Conservation (phyloP, 2,113 vertebrate genomes). For the Gymnarchus niloticus region DNA sequence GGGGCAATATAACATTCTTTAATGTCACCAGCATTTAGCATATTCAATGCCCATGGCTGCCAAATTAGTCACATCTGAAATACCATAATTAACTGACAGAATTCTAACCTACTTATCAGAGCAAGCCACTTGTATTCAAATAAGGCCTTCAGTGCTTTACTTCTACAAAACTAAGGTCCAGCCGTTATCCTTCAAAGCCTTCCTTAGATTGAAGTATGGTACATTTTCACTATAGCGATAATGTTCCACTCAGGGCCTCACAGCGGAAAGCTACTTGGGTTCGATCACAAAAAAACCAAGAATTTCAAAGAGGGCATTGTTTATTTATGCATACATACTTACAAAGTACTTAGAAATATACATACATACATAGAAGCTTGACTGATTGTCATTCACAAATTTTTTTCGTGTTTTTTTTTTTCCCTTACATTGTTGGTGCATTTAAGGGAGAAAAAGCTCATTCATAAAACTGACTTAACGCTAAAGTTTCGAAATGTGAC, state of each 20-base stretch:
- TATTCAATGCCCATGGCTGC: conserved; percentile 55
- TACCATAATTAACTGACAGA: conserved; percentile 69
- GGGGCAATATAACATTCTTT: conserved; percentile 29
- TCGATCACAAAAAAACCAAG: conserved; percentile 34
- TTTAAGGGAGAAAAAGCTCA: neutral
- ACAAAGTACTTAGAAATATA: neutral
- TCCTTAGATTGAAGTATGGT: conserved; percentile 33
- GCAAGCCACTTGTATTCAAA: conserved; percentile 58
- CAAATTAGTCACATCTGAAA: conserved; percentile 70
- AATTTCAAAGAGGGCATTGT: conserved; percentile 25
- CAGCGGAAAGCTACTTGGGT: conserved; percentile 24
- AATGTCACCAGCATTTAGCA: conserved; percentile 52
- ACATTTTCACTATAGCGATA: conserved; percentile 29
- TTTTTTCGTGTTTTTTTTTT: no score
- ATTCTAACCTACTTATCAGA: conserved; percentile 63
- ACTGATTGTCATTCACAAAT: no score
- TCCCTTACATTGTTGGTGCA: neutral
- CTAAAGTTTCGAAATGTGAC: neutral
- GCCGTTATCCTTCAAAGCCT: conserved; percentile 26
- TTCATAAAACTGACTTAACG: neutral
- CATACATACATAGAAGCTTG: neutral
- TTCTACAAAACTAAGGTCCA: conserved; percentile 25
- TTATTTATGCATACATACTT: neutral
- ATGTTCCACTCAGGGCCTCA: conserved; percentile 18
- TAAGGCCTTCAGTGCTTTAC: conserved; percentile 24